Conservation (phyloP, 2,888 invertebrate species). For the Eilema depressum region DNA sequence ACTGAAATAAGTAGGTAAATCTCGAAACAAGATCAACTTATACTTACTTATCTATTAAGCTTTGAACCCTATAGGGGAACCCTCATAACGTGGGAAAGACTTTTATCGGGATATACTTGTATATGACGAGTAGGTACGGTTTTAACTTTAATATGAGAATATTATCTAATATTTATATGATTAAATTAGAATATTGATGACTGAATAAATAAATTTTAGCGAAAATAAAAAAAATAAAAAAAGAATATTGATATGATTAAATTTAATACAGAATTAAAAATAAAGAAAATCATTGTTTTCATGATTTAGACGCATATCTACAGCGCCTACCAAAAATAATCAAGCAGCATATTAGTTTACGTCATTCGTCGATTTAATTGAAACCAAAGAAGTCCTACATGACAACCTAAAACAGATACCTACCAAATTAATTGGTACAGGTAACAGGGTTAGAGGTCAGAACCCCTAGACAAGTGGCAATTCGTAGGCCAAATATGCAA, state of each 20-base stretch:
- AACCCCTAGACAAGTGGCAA: no score
- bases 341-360: not conserved
- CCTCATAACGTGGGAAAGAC: not conserved
- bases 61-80: constrained; percentile 4
- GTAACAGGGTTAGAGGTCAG: no score
- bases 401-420: no score
- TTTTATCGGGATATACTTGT: not conserved
- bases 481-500: no score
- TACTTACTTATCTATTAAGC: constrained; percentile 2
- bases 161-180: no score
- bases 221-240: no score
- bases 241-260: no score
- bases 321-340: not conserved
- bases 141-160: not conserved
- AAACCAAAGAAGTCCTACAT: no score
- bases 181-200: no score
- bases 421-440: no score
- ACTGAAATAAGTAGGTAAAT: not conserved
- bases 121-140: not conserved
- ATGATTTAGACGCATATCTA: not conserved
- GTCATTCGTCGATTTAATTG: not conserved
- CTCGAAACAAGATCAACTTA: constrained; percentile 12
- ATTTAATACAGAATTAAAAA: not conserved
- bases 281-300: not conserved
- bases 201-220: no score